Percentiles rank a stretch among this genome's conserved stretches.
Evolutionary conservation across 2,797 vertebrate genomes (phyloP).

Genomic region (Silurus aristotelis): DNA sequence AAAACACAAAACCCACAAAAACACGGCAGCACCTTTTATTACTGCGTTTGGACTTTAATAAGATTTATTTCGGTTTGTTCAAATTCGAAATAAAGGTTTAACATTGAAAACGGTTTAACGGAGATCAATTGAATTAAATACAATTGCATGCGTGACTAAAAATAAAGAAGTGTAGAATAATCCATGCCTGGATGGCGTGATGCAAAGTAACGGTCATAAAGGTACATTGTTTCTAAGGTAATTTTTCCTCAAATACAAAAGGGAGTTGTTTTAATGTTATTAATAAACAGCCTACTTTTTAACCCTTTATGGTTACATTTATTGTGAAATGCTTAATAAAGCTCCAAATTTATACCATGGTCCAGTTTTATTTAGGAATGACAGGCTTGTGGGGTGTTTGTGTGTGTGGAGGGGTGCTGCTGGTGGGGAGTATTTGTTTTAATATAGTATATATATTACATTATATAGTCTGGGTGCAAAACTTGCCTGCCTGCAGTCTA

Average conservation of each 20-base stretch:
- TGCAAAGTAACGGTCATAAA: background rate
- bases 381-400: too few relatives aligned
- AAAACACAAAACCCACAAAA: too few relatives aligned
- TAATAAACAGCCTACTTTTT: background rate
- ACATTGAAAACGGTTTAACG: background rate
- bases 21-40: background rate
- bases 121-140: background rate
- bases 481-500: too few relatives aligned
- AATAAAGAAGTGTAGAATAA: background rate
- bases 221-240: too few relatives aligned
- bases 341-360: too few relatives aligned
- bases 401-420: too few relatives aligned
- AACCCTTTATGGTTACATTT: background rate
- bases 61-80: background rate
- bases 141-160: background rate
- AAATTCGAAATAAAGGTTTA: background rate
- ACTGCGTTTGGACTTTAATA: background rate
- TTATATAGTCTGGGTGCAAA: too few relatives aligned
- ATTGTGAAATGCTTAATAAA: too few relatives aligned
- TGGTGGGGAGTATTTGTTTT: too few relatives aligned
- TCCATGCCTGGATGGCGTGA: background rate
- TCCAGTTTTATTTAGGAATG: too few relatives aligned
- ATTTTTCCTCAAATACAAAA: background rate
- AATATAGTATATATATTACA: too few relatives aligned
- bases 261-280: background rate